Evolutionary conservation across 2,888 invertebrate species (phyloP).

Genomic region (Caradrina kadenii): DNA sequence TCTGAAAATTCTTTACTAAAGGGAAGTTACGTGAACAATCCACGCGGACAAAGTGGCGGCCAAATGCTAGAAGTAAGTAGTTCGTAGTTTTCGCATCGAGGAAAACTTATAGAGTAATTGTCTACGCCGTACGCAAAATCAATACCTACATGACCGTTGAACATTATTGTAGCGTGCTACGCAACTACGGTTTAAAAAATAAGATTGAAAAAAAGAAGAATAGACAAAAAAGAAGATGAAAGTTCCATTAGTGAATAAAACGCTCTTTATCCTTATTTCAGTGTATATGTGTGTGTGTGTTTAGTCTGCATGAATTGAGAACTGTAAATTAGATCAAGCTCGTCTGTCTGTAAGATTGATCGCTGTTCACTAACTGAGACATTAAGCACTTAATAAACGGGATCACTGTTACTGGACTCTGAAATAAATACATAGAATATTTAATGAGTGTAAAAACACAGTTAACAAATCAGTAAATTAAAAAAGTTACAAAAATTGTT

Average conservation of each 20-base stretch:
- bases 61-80: no score
- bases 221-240: no score
- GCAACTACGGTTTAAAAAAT: background rate
- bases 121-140: constrained; percentile 41
- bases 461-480: no score
- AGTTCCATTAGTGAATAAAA: constrained; percentile 31
- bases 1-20: no score
- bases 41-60: no score
- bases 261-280: background rate
- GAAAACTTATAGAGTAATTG: background rate
- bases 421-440: no score
- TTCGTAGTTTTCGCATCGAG: background rate
- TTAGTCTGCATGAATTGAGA: constrained; percentile 31
- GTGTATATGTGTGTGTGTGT: constrained; percentile 4
- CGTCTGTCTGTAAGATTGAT: constrained; percentile 11
- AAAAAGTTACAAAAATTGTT: no score
- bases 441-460: no score
- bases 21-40: no score
- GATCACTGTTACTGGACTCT: no score
- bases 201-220: no score
- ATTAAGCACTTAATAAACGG: background rate
- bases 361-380: constrained; percentile 9
- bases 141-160: constrained; percentile 22
- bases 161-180: constrained; percentile 24
- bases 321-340: constrained; percentile 31